Evolutionary conservation across 2,797 vertebrate species (phyloP), one percentile per base, ranked within the genome.

Genomic region (Malurus leucopterus): DNA sequence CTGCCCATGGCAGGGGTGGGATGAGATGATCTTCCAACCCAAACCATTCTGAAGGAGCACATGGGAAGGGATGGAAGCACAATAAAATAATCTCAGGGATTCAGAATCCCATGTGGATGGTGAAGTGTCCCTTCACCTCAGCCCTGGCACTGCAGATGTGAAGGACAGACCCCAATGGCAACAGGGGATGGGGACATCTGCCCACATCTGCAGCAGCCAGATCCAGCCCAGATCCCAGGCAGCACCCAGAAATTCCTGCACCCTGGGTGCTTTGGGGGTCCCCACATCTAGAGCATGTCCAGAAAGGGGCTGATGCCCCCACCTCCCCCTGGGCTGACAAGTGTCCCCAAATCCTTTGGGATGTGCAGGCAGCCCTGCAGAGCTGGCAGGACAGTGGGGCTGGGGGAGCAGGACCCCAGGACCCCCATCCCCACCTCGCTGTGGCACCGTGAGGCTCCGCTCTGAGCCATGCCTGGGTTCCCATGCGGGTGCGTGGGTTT

Each of bases 391-490:
- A 18, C 40, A 67, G 65, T 23, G 41, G 23, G 16, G 3, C 1
- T 2, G 22, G 38, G 40, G 40, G 15, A 0, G 3, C 3, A 36
- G 38, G 59, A 23, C 55, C 40, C 51, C 2, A 1, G 23, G 19
- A 73, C 19, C 32, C 55, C 2, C 0, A 0, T 87, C 20, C 46
- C 51, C 29, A 18, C 9, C 46, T 44, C 2, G 4, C 41, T 38
- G 16, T 2, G 0, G 1, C 0, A 0, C 18, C 0, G 0, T 18
- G 44, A 89, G 43, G 50, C 80, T 47, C 30, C 8, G 15, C 73
- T 82, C 85, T 55, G 72, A 76, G 51, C 8, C 0, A 0, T 44
- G 61, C 82, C 78, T 0, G 0, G 12, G 9, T 58, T 84, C 67
- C 57, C 2, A 0, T 62, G 88, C 1, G 22, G 71, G 47, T 63